phyloP scores from a whole-genome alignment of 1,140 invertebrate species.

The Drosophila busckii region DNA sequence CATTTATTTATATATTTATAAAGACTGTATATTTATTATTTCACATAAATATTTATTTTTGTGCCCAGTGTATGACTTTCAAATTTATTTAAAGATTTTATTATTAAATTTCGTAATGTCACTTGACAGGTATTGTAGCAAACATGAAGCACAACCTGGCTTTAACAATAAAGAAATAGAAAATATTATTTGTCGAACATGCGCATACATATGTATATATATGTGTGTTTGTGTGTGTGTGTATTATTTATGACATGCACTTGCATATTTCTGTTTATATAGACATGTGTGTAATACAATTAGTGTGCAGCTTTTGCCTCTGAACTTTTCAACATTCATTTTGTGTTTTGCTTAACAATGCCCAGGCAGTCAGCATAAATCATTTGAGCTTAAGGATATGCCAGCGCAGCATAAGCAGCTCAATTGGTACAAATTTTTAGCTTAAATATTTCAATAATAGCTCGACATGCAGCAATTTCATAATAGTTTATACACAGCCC shows the following conservation, averaged over 20 bases:
- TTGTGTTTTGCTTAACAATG: no score
- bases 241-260: conserved; percentile 4
- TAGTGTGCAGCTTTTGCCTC: conserved; percentile 18
- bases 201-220: neutral
- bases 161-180: conserved; percentile 64
- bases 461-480: conserved; percentile 61
- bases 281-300: conserved; percentile 54
- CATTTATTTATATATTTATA: no score
- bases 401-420: neutral
- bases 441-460: conserved; percentile 63
- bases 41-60: no score
- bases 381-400: conserved; percentile 25
- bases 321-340: conserved; percentile 33
- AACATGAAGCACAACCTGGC: conserved; percentile 53
- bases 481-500: conserved; percentile 61
- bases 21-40: no score
- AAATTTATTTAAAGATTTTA: no score
- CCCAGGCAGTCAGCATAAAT: conserved; percentile 55
- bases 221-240: neutral
- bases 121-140: conserved; percentile 67
- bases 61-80: no score
- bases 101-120: no score
- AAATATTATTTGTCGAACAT: conserved; percentile 39
- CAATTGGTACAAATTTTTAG: conserved; percentile 8
- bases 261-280: conserved; percentile 36